Evolutionary conservation across 2,113 vertebrate species (phyloP), one percentile per base, ranked within the genome.

Genomic region (human): DNA sequence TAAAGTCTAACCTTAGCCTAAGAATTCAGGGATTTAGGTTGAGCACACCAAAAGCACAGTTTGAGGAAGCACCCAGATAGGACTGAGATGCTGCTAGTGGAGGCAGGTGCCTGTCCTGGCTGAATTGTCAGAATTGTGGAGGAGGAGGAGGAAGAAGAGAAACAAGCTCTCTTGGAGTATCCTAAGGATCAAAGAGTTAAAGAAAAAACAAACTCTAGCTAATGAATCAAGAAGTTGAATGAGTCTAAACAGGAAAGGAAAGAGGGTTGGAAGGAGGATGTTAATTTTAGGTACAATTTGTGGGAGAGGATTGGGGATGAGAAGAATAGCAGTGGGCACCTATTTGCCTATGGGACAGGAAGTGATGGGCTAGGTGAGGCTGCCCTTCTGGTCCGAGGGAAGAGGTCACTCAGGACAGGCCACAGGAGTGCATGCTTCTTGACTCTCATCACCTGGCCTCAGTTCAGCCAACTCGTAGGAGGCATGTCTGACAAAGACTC

Each of bases 301-400:
- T 83, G 48, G 48, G 80, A 95, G 75, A 95, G 93, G 66, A 92
- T 14, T 88, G 76, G 40, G n/a, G 32, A 45, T 89, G 66, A 93
- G 75, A 81, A 95, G 35, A 93, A 61, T 70, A 45, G 11, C 55
- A 73, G 32, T 40, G 10, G 48, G 9, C 48, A 78, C 70, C 22
- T 50, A 0, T 89, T 75, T 92, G 68, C 48, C 68, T 22, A 10
- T 66, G 45, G 79, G 25, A 90, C 48, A 50, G 40, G 78, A 90
- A 94, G 73, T 43, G 30, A 79, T 76, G 38, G 79, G 57, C 27
- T 83, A 38, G 50, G 40, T 66, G 57, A 84, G 72, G n/a, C 72
- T 11, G 64, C 72, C 57, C 43, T 72, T 92, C 75, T 43, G 93
- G 55, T 12, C 55, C 16, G 3, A 76, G 75, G 8, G 9, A 45